These are phyloP conservation scores for Xiphorhynchus elegans DNA, from an alignment of 2,113 vertebrate species.

Conservation along the genomic window DNA sequence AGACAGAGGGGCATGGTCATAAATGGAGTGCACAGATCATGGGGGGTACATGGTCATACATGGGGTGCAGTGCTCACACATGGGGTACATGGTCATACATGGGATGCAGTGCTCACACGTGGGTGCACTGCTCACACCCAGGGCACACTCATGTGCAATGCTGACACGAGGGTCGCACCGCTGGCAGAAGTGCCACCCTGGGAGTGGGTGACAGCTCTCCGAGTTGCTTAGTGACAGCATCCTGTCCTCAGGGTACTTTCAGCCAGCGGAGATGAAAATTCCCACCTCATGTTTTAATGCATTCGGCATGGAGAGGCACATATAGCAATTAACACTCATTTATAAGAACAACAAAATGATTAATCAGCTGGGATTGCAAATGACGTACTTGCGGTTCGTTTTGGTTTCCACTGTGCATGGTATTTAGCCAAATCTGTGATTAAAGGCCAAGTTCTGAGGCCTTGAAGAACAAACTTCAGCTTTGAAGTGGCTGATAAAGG, in stretches of 20 bases:
- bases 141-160: rapidly evolving
- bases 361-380: constrained; percentile 32
- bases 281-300: not conserved
- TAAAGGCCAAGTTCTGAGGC: constrained; percentile 11
- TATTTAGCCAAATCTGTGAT: not conserved
- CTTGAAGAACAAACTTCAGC: not conserved
- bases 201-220: rapidly evolving
- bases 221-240: not conserved
- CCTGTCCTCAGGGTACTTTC: not conserved
- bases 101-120: no score
- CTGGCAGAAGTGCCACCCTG: not conserved
- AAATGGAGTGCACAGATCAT: no score
- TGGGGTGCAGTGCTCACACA: no score
- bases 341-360: not conserved
- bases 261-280: not conserved
- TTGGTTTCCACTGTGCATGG: not conserved
- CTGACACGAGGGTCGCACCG: rapidly evolving
- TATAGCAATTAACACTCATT: constrained; percentile 15
- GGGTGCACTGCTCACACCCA: no score
- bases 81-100: no score
- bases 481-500: not conserved
- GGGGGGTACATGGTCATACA: no score
- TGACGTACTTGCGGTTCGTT: not conserved
- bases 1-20: no score
- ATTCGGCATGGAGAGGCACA: rapidly evolving